Conservation (phyloP, 2,888 invertebrate genomes). For the Psylliodes chrysocephalus region DNA sequence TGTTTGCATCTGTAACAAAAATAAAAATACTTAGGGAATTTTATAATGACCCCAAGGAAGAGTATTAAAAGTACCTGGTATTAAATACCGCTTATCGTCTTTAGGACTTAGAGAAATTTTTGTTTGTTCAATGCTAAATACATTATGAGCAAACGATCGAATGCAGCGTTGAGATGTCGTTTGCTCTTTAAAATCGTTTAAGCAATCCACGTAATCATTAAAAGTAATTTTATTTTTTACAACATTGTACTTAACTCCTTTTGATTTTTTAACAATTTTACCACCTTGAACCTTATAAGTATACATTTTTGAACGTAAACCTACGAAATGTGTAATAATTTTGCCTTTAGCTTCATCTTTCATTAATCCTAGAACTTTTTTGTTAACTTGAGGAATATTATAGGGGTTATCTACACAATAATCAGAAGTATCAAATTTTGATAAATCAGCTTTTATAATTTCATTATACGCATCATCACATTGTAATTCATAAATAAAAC, state of each 20-base stretch:
- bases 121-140: constrained; percentile 13
- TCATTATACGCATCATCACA: constrained; percentile 54
- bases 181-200: constrained; percentile 1
- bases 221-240: constrained; percentile 24
- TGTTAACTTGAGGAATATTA: constrained; percentile 28
- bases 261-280: not conserved
- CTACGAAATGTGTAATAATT: constrained; percentile 53
- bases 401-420: constrained; percentile 43
- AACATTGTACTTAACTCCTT: constrained; percentile 4
- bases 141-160: not conserved
- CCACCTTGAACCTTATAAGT: constrained; percentile 22
- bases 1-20: too few relatives aligned
- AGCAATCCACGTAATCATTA: constrained; percentile 8
- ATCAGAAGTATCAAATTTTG: constrained; percentile 47
- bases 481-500: constrained; percentile 39
- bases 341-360: constrained; percentile 54
- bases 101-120: constrained; percentile 14
- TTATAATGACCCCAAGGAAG: constrained; percentile 22
- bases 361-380: constrained; percentile 49
- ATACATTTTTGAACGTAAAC: constrained; percentile 51
- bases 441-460: constrained; percentile 17
- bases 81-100: constrained; percentile 11
- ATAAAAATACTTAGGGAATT: too few relatives aligned
- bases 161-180: not conserved
- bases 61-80: not conserved